Conservation (phyloP, 1,140 invertebrate species). For the Drosophila navojoa region DNA sequence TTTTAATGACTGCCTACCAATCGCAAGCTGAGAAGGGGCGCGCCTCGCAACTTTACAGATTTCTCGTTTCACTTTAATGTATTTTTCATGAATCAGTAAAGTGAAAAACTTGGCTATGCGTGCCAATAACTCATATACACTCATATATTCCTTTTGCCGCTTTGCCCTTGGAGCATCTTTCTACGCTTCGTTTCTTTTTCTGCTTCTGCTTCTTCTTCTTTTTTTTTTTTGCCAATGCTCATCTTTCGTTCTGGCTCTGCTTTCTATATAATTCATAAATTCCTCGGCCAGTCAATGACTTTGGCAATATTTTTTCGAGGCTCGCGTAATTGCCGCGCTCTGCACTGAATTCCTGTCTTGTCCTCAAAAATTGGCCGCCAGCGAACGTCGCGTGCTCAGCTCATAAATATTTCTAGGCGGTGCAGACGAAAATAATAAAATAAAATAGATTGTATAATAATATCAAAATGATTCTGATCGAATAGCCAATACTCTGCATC, state of each 20-base stretch:
- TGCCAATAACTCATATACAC: constrained; percentile 79
- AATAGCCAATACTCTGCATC: neutral
- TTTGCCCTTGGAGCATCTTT: constrained; percentile 1
- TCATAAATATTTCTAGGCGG: constrained; percentile 50
- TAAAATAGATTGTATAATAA: neutral
- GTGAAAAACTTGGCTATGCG: constrained; percentile 71
- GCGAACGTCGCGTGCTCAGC: constrained; percentile 40
- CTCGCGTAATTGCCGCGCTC: constrained; percentile 67
- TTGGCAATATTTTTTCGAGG: constrained; percentile 63
- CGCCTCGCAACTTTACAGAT: constrained; percentile 17
- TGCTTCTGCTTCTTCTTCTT: neutral
- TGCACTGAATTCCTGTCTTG: constrained; percentile 62
- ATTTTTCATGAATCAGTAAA: constrained; percentile 80
- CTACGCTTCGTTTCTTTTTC: neutral
- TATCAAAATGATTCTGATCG: neutral
- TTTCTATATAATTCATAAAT: constrained; percentile 72
- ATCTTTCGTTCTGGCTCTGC: neutral
- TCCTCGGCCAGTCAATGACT: constrained; percentile 67
- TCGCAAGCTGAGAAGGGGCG: neutral
- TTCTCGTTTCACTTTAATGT: constrained; percentile 68
- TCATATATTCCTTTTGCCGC: constrained; percentile 68
- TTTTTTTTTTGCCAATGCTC: neutral
- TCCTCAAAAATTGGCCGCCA: constrained; percentile 56
- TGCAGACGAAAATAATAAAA: constrained; percentile 5
- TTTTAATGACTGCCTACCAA: constrained; percentile 66